phyloP scores from a whole-genome alignment of 2,113 vertebrate genomes.

The Zapornia atra region DNA sequence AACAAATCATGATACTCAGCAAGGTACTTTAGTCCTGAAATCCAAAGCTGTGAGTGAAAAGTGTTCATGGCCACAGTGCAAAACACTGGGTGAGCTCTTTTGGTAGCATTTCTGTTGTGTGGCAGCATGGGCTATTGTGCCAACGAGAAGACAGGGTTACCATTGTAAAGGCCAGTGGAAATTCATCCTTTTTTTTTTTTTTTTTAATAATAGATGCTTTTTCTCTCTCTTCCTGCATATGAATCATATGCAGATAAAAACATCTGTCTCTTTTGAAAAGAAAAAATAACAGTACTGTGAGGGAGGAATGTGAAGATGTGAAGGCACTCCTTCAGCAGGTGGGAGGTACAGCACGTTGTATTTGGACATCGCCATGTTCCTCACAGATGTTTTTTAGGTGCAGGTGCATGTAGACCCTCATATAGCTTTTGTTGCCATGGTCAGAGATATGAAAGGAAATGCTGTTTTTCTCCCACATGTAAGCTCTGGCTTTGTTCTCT shows the following conservation, averaged over 20 bases:
- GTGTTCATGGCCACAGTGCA: neutral
- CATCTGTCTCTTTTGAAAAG: neutral
- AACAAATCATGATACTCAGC: neutral
- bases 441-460: neutral
- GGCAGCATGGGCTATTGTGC: neutral
- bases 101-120: neutral
- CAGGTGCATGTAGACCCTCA: neutral
- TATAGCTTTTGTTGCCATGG: neutral
- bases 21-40: neutral
- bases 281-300: neutral
- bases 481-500: neutral
- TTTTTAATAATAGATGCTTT: neutral
- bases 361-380: neutral
- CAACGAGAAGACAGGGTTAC: neutral
- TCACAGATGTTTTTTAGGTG: neutral
- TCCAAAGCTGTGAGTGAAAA: neutral
- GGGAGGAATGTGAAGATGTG: neutral
- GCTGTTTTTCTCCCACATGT: neutral
- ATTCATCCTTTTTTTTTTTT: neutral
- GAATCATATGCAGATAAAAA: neutral
- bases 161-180: neutral
- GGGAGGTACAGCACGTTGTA: neutral
- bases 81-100: neutral
- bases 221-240: neutral
- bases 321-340: neutral